A percentile compares a stretch with the other conserved stretches of the same genome.
Evolutionary conservation across 2,113 vertebrate genomes (phyloP).

Genomic region (Chloebia gouldiae): DNA sequence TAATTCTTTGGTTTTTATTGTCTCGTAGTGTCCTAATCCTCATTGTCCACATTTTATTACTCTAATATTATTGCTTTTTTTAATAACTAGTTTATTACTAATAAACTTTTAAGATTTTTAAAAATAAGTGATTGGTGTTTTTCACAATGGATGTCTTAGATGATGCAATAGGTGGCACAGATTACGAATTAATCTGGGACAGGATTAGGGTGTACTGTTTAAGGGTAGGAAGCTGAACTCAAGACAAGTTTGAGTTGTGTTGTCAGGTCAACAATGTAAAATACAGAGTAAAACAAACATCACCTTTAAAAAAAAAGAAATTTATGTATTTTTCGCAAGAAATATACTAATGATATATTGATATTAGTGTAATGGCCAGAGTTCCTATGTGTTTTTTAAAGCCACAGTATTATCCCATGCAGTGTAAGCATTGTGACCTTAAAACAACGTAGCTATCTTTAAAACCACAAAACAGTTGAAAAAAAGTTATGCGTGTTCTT

Average conservation of each 20-base stretch:
- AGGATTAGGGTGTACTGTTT: neutral
- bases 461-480: neutral
- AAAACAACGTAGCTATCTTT: neutral
- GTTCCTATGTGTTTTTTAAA: neutral
- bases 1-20: too few relatives aligned
- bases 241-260: neutral
- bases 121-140: too few relatives aligned
- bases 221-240: neutral
- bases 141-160: neutral
- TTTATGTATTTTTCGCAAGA: fast-evolving
- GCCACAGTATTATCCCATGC: neutral
- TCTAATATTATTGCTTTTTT: too few relatives aligned
- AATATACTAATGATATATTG: neutral
- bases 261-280: neutral
- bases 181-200: neutral
- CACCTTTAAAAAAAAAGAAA: neutral
- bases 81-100: too few relatives aligned
- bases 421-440: neutral
- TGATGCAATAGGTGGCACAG: neutral
- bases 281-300: neutral
- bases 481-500: fast-evolving
- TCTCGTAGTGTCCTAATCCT: too few relatives aligned
- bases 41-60: too few relatives aligned
- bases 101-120: too few relatives aligned
- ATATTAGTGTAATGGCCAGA: neutral